Evolutionary conservation across 2,888 invertebrate genomes (phyloP).

Genomic region (Spicauda simplicius): DNA sequence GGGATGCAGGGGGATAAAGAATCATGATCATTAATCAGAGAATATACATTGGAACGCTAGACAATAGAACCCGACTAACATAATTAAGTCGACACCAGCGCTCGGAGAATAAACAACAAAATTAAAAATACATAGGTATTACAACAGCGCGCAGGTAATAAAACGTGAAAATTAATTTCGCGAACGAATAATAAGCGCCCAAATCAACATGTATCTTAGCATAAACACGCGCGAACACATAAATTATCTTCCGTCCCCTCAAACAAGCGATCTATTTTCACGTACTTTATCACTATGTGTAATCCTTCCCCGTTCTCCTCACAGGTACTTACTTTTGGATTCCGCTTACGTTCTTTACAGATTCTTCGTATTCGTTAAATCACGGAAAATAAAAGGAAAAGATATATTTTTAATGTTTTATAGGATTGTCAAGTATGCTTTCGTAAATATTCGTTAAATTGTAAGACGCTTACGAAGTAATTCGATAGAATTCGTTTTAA

Average conservation of each 20-base stretch:
- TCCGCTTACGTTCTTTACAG: too few relatives aligned
- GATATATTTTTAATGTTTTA: too few relatives aligned
- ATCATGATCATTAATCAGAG: too few relatives aligned
- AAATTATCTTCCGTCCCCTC: conserved; percentile 19
- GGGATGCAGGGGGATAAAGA: too few relatives aligned
- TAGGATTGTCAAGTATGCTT: too few relatives aligned
- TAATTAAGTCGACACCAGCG: neutral
- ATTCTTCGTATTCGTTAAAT: too few relatives aligned
- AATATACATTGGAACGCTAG: too few relatives aligned
- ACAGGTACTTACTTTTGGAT: neutral
- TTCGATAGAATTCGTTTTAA: too few relatives aligned
- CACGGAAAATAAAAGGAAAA: too few relatives aligned
- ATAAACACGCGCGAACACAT: conserved; percentile 11
- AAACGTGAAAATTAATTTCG: conserved; percentile 12
- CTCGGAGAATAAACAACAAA: neutral
- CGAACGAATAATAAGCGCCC: conserved; percentile 6
- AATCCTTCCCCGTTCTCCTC: conserved; percentile 1
- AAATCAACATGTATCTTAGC: conserved; percentile 19
- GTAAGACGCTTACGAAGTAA: too few relatives aligned
- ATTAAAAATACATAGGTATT: neutral
- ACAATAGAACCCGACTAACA: neutral
- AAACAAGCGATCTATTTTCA: conserved; percentile 18
- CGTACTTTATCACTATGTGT: conserved; percentile 16
- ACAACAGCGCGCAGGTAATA: conserved; percentile 3
- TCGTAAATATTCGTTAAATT: too few relatives aligned